These are phyloP conservation scores for Aphodius sticticus DNA, from an alignment of 2,888 invertebrate species.

Conservation along the genomic window DNA sequence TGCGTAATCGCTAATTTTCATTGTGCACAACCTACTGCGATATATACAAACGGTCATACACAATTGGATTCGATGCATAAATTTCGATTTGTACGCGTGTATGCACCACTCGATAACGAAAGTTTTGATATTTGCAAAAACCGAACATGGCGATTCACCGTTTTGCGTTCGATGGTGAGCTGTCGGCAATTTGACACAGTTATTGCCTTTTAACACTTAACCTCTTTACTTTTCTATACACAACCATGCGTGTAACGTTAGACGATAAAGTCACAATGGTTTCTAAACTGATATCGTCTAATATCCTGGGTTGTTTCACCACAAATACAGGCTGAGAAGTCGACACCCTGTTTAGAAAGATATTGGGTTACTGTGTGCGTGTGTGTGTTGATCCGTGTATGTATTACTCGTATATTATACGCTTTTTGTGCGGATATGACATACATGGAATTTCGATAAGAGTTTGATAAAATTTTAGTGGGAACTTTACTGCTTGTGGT, in stretches of 20 bases:
- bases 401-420: not conserved
- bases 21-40: not conserved
- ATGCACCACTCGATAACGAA: not conserved
- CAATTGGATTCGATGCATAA: not conserved
- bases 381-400: constrained; percentile 7
- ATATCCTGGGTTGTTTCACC: constrained; percentile 17
- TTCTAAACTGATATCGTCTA: not conserved
- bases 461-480: not conserved
- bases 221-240: constrained; percentile 11
- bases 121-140: not conserved
- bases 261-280: constrained; percentile 17
- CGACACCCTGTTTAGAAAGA: constrained; percentile 22
- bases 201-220: constrained; percentile 17
- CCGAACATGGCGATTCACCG: not conserved
- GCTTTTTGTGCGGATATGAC: not conserved
- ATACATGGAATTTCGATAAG: not conserved
- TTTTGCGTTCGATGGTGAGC: too few species aligned
- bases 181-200: constrained; percentile 14
- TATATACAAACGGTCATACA: not conserved
- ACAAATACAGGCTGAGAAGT: constrained; percentile 17
- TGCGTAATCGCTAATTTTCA: constrained; percentile 5
- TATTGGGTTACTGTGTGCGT: constrained; percentile 11
- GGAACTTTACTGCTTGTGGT: not conserved
- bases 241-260: constrained; percentile 15
- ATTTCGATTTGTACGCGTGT: not conserved